These are phyloP conservation scores for Oreochromis tanganicae DNA, from an alignment of 2,113 vertebrate genomes.

Conservation along the genomic window DNA sequence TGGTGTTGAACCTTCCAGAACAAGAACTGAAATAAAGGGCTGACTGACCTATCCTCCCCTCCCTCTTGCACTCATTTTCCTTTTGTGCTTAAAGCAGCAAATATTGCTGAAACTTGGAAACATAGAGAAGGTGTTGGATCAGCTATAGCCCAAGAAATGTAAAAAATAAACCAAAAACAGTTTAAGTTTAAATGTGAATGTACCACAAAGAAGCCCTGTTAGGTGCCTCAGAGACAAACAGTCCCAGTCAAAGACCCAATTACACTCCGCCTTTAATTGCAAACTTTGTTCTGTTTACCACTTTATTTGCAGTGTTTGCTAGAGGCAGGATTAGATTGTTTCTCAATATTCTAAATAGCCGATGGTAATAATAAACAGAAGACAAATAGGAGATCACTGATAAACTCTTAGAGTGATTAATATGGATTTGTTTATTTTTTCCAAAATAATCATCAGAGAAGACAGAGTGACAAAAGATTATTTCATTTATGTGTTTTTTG, in stretches of 20 bases:
- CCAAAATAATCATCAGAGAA: background rate
- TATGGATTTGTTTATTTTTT: background rate
- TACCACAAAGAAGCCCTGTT: background rate
- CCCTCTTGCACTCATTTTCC: background rate
- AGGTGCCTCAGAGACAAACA: background rate
- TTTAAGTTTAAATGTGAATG: background rate
- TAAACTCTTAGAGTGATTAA: background rate
- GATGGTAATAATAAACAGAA: background rate
- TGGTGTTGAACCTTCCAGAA: background rate
- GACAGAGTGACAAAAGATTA: background rate
- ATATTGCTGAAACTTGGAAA: background rate
- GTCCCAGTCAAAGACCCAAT: background rate
- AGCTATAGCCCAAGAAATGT: background rate
- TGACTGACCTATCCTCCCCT: background rate
- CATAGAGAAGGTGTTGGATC: background rate
- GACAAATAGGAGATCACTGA: background rate
- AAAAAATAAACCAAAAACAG: background rate
- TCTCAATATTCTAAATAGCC: background rate
- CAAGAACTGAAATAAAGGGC: background rate
- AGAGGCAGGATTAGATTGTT: background rate
- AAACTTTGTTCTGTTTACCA: background rate
- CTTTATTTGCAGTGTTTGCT: background rate
- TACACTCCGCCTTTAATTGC: background rate
- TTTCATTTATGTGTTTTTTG: background rate
- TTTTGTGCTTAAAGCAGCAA: background rate